Base-by-base conservation (phyloP, 2,888 invertebrate species). In the Heteromyza rotundicornis region DNA sequence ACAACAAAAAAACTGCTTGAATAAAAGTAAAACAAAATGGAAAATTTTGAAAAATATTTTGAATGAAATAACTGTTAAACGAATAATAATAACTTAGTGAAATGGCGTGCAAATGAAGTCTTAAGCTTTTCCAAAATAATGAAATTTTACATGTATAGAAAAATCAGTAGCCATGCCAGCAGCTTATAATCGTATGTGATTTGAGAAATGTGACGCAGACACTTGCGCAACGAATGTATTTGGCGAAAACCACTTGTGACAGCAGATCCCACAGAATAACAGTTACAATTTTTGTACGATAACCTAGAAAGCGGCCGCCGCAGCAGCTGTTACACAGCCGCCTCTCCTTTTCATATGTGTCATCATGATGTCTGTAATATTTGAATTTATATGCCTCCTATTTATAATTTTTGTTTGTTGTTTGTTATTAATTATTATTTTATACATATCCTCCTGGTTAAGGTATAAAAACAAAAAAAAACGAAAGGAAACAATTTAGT, bases 391-490 rank as follows among this genome's bases (percentile, higher is more conserved):
- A 59, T 52, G 40, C 40, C 57, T 59, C 61, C 51, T 58, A 60
- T 53, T 56, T 57, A 23, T 44, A 16, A 22, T 19, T n/a, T 47
- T 56, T 47, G 57, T 57, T 57, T 53, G 57, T 59, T 65, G 68
- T 56, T 67, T 64, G 62, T 59, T 60, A 55, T 60, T n/a, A 50
- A 51, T 40, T 58, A 53, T 63, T 66, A 66, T 64, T 68, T 64
- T 68, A 65, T 64, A 68, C 73, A 73, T 78, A 75, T 78, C 73
- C 72, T 71, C 72, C 71, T 70, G 79, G 76, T 76, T 71, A 73
- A 68, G 76, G 77, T 70, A 61, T 66, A 59, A 66, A 63, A 68
- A 60, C 24, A 24, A 55, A 61, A 59, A 51, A 40, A 40, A 14
- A n/a, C 40, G 8, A 40, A 47, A 47, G 19, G 20, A 20, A 47